Base-by-base conservation (phyloP, 2,113 vertebrate genomes). In the Tautogolabrus adspersus region DNA sequence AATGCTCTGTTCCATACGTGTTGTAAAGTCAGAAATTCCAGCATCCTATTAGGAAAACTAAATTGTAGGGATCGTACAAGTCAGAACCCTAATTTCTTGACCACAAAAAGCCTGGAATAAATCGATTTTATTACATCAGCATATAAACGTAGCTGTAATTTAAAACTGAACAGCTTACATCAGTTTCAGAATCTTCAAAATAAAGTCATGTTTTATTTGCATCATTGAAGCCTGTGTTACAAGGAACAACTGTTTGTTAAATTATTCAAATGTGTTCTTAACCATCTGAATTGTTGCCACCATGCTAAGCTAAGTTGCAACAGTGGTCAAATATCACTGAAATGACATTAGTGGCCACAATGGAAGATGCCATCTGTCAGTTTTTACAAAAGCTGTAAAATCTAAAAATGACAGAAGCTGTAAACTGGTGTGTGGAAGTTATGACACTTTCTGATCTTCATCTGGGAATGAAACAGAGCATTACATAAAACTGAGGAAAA, bases 11-110 rank as follows among this genome's bases (percentile, higher is more conserved):
- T 66, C 10, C 44, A 58, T 22, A 40, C 3, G 55, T 3, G 22
- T 6, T 30, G 46, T 54, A 49, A 66, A 70, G 49, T 69, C 38
- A 37, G 64, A 84, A 78, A 75, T 72, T 68, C 66, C 82, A 77
- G 54, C 55, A 64, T 66, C 34, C 49, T 40, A 11, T 61, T 67
- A 0, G 66, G 77, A 71, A 86, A 80, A 81, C 77, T 66, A n/a
- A 16, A 62, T 38, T 0, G 12, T 8, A 64, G 19, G 23, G 11
- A 69, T 59, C 22, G 44, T 62, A 83, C 10, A 52, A 72, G 38
- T 66, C 59, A 26, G 22, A 51, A 12, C 56, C 37, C 7, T 70
- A 52, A 77, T 77, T 75, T 64, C 34, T 65, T 55, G 66, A 72
- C 76, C 72, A 66, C 79, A 84, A 71, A 40, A 26, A 6, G 9